Evolutionary conservation across 2,797 vertebrate genomes (phyloP), one percentile per base, ranked within the genome.

Genomic region (Sciurus vulgaris): DNA sequence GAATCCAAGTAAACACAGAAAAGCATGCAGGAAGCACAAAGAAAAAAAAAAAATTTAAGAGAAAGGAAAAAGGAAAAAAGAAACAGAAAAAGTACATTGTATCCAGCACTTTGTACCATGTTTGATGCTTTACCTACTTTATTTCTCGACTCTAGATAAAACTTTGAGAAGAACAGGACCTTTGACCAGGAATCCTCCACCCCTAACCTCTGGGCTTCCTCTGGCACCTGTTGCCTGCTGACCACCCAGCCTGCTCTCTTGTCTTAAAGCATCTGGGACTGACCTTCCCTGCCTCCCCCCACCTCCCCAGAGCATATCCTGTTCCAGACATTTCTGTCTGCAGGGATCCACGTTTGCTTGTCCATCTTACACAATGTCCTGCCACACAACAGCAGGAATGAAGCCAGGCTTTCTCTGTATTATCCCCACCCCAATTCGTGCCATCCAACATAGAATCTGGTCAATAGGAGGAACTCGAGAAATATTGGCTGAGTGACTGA

Each of bases 321-420:
- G 26, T 83, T 91, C 72, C 33, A 54, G 95, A 86, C 30, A 70
- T 44, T 76, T 91, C 35, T 94, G 59, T 84, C 49, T 61, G 35
- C 56, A 92, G 82, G 73, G 28, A 85, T 51, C 72, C 83, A 70
- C 59, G 17, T 70, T 74, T 74, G 30, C 49, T 69, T 72, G 44
- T 47, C 49, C 35, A 22, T 94, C 78, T 83, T 78, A 67, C 41
- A 84, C 59, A 70, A 82, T 79, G 59, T 14, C 70, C 77, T 86
- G 28, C 26, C 47, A 56, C 56, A n/a, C 15, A 17, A 83, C 35
- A 35, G 28, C 7, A n/a, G 83, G 22, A 54, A 30, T 17, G 51
- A 91, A 81, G 87, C 70, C 28, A 76, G 11, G 5, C 51, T 89
- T 70, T 93, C 74, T 79, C 84, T 87, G 47, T 69, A 24, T 67